Base-by-base conservation (phyloP, 2,113 vertebrate genomes). In the Archocentrus centrarchus region DNA sequence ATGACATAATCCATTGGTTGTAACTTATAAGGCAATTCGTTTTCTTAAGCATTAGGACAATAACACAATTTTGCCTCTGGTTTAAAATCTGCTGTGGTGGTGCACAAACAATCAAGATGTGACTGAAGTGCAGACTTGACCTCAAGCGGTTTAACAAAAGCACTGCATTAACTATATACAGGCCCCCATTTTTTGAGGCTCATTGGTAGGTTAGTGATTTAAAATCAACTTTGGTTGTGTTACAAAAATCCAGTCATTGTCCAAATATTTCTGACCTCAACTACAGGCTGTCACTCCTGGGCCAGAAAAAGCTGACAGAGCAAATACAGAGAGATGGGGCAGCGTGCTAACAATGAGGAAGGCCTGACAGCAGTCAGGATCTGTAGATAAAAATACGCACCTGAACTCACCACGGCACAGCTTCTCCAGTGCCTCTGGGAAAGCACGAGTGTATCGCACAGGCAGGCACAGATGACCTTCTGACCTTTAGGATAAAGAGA, bases 381-480 rank as follows among this genome's bases (percentile, higher is more conserved):
- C 47, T 8, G 13, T 68, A 32, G 61, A 18, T 73, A 58, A n/a
- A 80, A 58, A 83, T 85, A 96, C 97, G 75, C 96, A 99, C 98
- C 98, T 99, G 97, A 99, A 99, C 92, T 99, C 97, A 91, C 98
- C 98, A 89, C 96, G 95, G 83, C 93, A 96, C 82, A 99, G 97
- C 93, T 98, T 99, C 89, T 94, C 93, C 63, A 99, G 93, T 2
- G 97, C 98, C 92, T 99, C 97, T 73, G 97, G 96, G 93, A 99
- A 99, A n/a, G 97, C 95, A 32, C 88, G 94, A 1, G 98, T 99
- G 7, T 99, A 99, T 66, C 93, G 96, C 81, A 99, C 97, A 75
- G 98, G 98, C 81, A 99, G 95, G 83, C 98, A 99, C 11, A 99
- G 96, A 58, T 99, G 98, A 81, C 98, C 98, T 84, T 99, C 98